Conservation (phyloP, 2,888 invertebrate species). For the Calameuta pallipes region DNA sequence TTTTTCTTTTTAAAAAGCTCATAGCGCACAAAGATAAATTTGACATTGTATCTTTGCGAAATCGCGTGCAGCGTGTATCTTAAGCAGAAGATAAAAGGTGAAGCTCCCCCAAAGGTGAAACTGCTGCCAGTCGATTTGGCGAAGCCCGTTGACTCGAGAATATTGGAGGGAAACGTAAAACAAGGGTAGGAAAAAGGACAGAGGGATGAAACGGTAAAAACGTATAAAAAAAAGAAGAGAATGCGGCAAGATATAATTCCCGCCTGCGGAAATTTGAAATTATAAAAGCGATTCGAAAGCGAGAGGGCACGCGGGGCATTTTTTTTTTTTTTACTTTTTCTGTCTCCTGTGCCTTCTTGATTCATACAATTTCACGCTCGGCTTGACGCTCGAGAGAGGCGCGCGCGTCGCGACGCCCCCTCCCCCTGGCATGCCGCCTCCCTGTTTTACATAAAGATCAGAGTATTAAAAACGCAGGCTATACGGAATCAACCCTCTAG, state of each 20-base stretch:
- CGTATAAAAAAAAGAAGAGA: not conserved
- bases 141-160: not conserved
- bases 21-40: not conserved
- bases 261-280: conserved; percentile 54
- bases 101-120: not conserved
- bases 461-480: conserved; percentile 65
- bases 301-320: conserved; percentile 28
- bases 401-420: conserved; percentile 33
- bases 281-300: conserved; percentile 45
- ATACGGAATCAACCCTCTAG: conserved; percentile 55
- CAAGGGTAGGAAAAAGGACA: not conserved
- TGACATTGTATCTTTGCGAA: not conserved
- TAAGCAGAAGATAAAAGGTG: not conserved
- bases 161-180: not conserved
- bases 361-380: conserved; percentile 66
- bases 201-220: not conserved
- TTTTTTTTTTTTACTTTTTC: conserved; percentile 42
- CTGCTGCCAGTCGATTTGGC: not conserved
- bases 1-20: not conserved
- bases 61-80: not conserved
- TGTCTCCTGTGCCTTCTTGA: conserved; percentile 52
- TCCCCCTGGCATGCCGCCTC: conserved; percentile 10
- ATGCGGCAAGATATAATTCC: not conserved
- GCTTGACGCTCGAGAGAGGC: conserved; percentile 57
- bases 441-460: conserved; percentile 66